Base-by-base conservation (phyloP, 2,797 vertebrate species). In the Coregonus suidteri region DNA sequence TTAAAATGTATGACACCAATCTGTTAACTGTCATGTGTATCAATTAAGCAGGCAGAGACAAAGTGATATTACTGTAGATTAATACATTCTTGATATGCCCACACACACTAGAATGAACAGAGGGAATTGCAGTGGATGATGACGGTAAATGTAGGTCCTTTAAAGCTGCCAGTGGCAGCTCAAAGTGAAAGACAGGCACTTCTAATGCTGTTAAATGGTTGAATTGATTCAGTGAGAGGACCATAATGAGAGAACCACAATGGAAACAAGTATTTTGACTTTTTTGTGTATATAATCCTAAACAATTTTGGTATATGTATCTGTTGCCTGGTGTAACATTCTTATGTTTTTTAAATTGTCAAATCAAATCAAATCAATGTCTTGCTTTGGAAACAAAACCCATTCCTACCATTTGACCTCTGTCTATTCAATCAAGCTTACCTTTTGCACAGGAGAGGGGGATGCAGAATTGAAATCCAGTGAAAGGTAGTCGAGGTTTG, bases 381-480 rank as follows among this genome's bases (percentile, higher is more conserved):
- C 47, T 66, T 47, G 52, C 25, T 66, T 47, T 34, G 16, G 16
- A 69, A 18, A 68, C 66, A 16, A 18, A 52, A 52, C 51, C 16
- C 6, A 35, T 75, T 68, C 6, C n/a, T 31, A 70, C 25, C 18
- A 15, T 20, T 41, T 53, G 53, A 34, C 71, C 51, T 71, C 5
- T 71, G 15, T 53, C 16, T 34, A 34, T 70, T 20, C 20, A 18
- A 76, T 75, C 4, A 51, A 65, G 79, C 80, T 71, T 93, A 99
- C 98, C 96, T 98, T 98, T 82, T 96, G 97, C 47, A 96, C 95
- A 82, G 97, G 97, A 64, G 96, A 96, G 13, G 96, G 95, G 37
- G 96, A 96, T 25, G 95, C 93, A 9, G 96, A 96, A 85, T 99
- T 97, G 89, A 99, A 99, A 93, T 98, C 97, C 91, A 99, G 90